A percentile compares a stretch with the other conserved stretches of the same genome.
These are phyloP conservation scores for Endomychus coccineus DNA, from an alignment of 2,888 invertebrate genomes.

Conservation along the genomic window DNA sequence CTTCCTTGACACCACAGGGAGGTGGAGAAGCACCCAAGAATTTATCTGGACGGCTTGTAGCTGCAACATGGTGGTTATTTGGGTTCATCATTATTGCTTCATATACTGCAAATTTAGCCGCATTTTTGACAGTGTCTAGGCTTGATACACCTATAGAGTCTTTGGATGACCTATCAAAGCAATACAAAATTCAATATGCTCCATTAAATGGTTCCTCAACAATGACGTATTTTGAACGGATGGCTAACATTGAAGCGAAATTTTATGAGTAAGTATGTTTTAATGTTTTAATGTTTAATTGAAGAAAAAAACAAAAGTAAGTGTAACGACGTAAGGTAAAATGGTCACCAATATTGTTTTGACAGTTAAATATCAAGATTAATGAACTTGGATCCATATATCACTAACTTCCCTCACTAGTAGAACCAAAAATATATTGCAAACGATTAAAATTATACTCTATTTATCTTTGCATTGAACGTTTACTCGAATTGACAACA, in stretches of 20 bases:
- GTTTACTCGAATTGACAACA: no score
- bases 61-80: conserved; percentile 99
- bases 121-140: conserved; percentile 90
- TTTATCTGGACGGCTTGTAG: conserved; percentile 86
- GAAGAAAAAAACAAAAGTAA: no score
- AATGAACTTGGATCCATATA: no score
- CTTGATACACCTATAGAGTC: conserved; percentile 90
- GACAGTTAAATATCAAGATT: no score
- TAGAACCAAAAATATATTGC: no score
- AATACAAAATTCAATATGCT: conserved; percentile 49
- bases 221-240: conserved; percentile 83
- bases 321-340: no score
- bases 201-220: conserved; percentile 66
- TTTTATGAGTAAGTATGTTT: conserved; percentile 90
- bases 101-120: conserved; percentile 96
- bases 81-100: conserved; percentile 98
- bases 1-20: conserved; percentile 90
- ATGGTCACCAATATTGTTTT: no score
- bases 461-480: no score
- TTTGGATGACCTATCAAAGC: conserved; percentile 88
- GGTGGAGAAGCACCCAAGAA: conserved; percentile 96
- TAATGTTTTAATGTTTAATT: no score
- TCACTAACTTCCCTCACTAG: no score
- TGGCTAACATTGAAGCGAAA: conserved; percentile 83
- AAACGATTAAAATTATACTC: no score